phyloP scores from a whole-genome alignment of 2,888 invertebrate species.

The Noctua janthina region DNA sequence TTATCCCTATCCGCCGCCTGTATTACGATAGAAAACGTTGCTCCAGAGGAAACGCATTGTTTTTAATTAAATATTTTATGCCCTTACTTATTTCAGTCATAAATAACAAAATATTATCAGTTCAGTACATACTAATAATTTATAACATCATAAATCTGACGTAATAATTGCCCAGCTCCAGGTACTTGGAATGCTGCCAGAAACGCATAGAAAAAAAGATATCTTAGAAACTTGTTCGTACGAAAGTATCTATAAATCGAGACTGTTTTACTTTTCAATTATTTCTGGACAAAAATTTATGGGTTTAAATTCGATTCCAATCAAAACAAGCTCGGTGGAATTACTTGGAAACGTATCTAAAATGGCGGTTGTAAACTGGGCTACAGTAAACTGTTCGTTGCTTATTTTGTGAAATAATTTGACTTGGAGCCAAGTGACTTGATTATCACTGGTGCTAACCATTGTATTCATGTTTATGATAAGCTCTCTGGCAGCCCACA shows the following conservation, averaged over 20 bases:
- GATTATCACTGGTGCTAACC: slow-evolving; percentile 38
- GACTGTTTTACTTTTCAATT: slow-evolving; percentile 59
- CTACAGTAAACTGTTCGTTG: slow-evolving; percentile 33
- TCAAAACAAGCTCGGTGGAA: slow-evolving; percentile 56
- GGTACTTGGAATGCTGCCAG: slow-evolving; percentile 61
- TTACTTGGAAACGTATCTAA: slow-evolving; percentile 41
- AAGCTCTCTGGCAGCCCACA: slow-evolving; percentile 14
- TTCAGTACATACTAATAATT: slow-evolving; percentile 51
- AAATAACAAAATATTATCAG: slow-evolving; percentile 52
- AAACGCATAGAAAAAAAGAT: slow-evolving; percentile 42
- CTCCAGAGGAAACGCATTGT: slow-evolving; percentile 31
- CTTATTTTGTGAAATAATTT: slow-evolving; percentile 47
- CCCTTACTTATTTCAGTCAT: slow-evolving; percentile 42
- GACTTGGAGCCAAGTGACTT: slow-evolving; percentile 60
- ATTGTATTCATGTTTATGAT: slow-evolving; percentile 47
- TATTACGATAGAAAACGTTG: slow-evolving; percentile 22
- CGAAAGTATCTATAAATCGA: slow-evolving; percentile 52
- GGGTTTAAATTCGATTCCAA: slow-evolving; percentile 53
- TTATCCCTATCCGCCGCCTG: slow-evolving; percentile 10
- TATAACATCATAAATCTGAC: slow-evolving; percentile 61
- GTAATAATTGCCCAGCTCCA: slow-evolving; percentile 58
- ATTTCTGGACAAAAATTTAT: slow-evolving; percentile 57
- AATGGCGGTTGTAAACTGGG: slow-evolving; percentile 43
- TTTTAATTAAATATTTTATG: slow-evolving; percentile 50
- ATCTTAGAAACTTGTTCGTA: slow-evolving; percentile 47